Evolutionary conservation across 1,140 invertebrate genomes (phyloP), one percentile per base, ranked within the genome.

Genomic region (Neotoxoptera formosana): DNA sequence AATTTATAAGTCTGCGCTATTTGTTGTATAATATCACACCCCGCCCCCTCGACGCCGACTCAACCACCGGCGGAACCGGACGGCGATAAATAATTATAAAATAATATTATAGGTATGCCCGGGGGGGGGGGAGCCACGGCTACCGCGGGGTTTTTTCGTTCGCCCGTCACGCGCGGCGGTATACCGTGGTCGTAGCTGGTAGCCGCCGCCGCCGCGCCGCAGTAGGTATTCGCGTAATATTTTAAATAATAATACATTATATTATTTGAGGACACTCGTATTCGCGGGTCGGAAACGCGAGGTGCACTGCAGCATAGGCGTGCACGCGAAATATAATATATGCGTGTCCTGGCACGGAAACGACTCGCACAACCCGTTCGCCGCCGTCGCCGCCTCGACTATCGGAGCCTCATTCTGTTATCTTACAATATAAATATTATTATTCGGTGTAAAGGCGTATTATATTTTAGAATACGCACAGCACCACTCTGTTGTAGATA

Each of bases 1-100:
- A 90, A 90, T 90, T 90, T 90, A 90, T 90, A 90, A 60, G 51
- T 67, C 88, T 30, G 88, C 51, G 88, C 53, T 34, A 47, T 86
- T 86, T 25, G 84, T n/a, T n/a, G n/a, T n/a, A n/a, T n/a, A n/a
- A n/a, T 86, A 45, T 20, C 25, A 34, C 23, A 23, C 41, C 30
- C 45, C 84, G 21, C 30, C 30, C 30, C 1, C 11, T 20, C 87
- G n/a, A 30, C 86, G n/a, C n/a, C 86, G 14, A 30, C 81, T 0
- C 25, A 45, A 0, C 45, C 41, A 14, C 23, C 6, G n/a, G 11
- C 36, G 9, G 1, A 23, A 41, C 7, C 89, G 34, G 48, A 36
- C 47, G n/a, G 88, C 89, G 53, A 90, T 90, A 90, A 89, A 90
- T 90, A 90, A 89, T 60, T 23, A 45, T 48, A 45, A 76, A 14